A percentile compares a stretch with the other conserved stretches of the same genome.
phyloP scores from a whole-genome alignment of 2,797 vertebrate genomes.

The Epinephelus awoara region DNA sequence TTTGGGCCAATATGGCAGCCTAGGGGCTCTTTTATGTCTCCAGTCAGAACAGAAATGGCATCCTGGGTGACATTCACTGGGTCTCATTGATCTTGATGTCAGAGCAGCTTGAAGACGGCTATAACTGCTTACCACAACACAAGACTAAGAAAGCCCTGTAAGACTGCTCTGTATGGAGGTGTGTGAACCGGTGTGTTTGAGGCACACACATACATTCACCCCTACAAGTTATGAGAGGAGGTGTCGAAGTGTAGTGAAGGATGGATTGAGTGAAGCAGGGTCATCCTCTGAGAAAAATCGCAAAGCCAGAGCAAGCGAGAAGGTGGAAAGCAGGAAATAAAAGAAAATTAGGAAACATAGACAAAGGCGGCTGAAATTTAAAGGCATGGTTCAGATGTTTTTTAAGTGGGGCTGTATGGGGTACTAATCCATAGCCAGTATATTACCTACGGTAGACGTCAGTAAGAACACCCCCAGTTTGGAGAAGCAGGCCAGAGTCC shows the following conservation, averaged over 20 bases:
- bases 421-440: no score
- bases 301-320: background rate
- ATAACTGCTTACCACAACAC: constrained; percentile 9
- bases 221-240: background rate
- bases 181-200: background rate
- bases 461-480: no score
- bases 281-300: background rate
- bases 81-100: constrained; percentile 73
- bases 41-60: constrained; percentile 69
- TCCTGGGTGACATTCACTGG: constrained; percentile 51
- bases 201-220: background rate
- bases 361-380: background rate
- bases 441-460: no score
- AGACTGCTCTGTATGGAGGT: constrained; percentile 35
- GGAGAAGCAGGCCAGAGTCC: no score
- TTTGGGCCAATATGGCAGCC: constrained; percentile 50
- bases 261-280: background rate
- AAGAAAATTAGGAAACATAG: background rate
- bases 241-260: background rate
- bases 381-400: no score
- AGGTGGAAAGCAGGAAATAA: background rate
- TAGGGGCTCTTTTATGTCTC: constrained; percentile 75
- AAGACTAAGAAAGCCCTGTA: background rate
- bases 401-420: no score
- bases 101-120: constrained; percentile 13